phyloP scores from a whole-genome alignment of 2,888 invertebrate genomes.

The Dusona sp. region DNA sequence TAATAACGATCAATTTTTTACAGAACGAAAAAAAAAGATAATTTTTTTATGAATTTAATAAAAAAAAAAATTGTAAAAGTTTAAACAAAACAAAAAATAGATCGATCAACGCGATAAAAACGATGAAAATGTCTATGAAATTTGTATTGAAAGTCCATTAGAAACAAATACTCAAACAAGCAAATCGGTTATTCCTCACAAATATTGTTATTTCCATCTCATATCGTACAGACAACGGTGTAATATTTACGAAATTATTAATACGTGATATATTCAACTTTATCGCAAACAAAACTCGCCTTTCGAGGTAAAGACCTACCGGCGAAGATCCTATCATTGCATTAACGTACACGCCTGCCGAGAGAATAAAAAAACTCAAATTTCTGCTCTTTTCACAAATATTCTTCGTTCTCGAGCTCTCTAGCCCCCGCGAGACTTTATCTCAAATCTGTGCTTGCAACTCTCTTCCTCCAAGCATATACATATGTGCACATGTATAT shows the following conservation, averaged over 20 bases:
- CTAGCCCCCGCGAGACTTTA: constrained; percentile 67
- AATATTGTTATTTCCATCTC: background rate
- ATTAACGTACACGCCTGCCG: constrained; percentile 75
- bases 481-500: constrained; percentile 9
- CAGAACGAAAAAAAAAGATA: too few species aligned
- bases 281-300: constrained; percentile 28
- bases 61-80: too few species aligned
- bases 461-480: constrained; percentile 64
- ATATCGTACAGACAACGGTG: background rate
- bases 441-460: constrained; percentile 72
- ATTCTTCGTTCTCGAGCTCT: constrained; percentile 61
- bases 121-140: background rate
- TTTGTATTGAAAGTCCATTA: background rate
- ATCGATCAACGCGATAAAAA: too few species aligned
- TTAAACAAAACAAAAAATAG: too few species aligned
- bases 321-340: constrained; percentile 75
- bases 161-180: background rate
- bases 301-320: constrained; percentile 50
- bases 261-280: constrained; percentile 20
- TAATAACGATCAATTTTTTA: too few species aligned
- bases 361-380: constrained; percentile 44
- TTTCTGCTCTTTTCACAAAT: constrained; percentile 57
- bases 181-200: background rate
- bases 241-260: constrained; percentile 23
- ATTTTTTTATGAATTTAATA: too few species aligned